Evolutionary conservation across 2,113 vertebrate species (phyloP).

Genomic region (Nanorana parkeri): DNA sequence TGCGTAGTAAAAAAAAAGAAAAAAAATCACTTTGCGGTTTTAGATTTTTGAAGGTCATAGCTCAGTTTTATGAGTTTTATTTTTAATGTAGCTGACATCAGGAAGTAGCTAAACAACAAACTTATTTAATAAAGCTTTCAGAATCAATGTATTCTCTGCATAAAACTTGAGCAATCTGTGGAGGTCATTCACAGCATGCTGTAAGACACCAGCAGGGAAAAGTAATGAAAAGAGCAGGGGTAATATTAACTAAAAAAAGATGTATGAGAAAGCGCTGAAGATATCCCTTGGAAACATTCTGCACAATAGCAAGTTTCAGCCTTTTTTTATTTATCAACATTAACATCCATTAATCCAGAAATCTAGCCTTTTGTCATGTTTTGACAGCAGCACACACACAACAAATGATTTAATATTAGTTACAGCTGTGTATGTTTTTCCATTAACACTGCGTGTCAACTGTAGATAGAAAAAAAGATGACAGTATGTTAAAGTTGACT

Average conservation of each 20-base stretch:
- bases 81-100: conserved; percentile 71
- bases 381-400: conserved; percentile 15
- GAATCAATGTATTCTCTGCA: conserved; percentile 77
- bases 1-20: not conserved
- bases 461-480: too few relatives aligned
- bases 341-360: conserved; percentile 45
- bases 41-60: conserved; percentile 73
- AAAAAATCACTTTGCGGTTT: conserved; percentile 45
- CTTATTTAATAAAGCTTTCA: conserved; percentile 82
- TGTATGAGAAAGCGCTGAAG: conserved; percentile 71
- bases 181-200: conserved; percentile 78
- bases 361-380: conserved; percentile 27
- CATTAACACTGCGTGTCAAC: not conserved
- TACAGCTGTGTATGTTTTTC: conserved; percentile 1
- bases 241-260: conserved; percentile 73
- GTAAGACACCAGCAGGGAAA: conserved; percentile 74
- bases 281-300: conserved; percentile 57
- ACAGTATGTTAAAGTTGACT: too few relatives aligned
- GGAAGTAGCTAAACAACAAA: conserved; percentile 75
- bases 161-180: conserved; percentile 75
- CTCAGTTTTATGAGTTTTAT: conserved; percentile 71
- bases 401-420: conserved; percentile 34
- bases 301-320: conserved; percentile 32
- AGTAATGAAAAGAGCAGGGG: conserved; percentile 77
- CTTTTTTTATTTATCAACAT: conserved; percentile 39